Base-by-base conservation (phyloP, 2,888 invertebrate species). In the Troides oblongomaculatus region DNA sequence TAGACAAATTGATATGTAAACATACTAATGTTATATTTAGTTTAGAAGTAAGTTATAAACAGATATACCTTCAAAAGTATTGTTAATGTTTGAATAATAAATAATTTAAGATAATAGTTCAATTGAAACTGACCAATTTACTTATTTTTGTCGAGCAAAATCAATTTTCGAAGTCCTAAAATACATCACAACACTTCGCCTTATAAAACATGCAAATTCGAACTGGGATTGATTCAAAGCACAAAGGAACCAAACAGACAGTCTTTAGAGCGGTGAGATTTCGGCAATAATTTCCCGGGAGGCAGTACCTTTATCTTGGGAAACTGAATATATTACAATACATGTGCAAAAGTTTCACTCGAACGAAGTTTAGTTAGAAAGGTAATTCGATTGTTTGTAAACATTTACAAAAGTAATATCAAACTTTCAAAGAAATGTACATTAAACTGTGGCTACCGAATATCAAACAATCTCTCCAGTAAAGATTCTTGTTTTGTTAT, bases 141-240 rank as follows among this genome's bases (percentile, higher is more conserved):
- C 18, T 53, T n/a, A 53, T 53, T 53, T n/a, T 53, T 53, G 53
- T 53, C 18, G 2, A 53, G n/a, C n/a, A 53, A 53, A 53, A 53
- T n/a, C 53, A 18, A 53, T 53, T 53, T 53, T 18, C 10, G 53
- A 53, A 53, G 18, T 53, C 76, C 76, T 80, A 79, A 80, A 80
- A 84, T 57, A 76, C 85, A 84, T 85, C 86, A 85, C 86, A 86
- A 84, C 86, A 85, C 81, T 84, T 88, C 86, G 84, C 84, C 82
- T 88, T 89, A 89, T 92, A 89, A 91, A 91, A 90, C 90, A 91
- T 92, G 91, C 88, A 92, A 87, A 91, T 90, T 90, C 88, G 90
- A 90, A 89, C 86, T 89, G 90, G 91, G 90, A 92, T 92, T 91
- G 91, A 92, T 92, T 91, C 89, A 80, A 83, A 84, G 87, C 89